Base-by-base conservation (phyloP, 2,113 vertebrate species). In the Psittacula cyanocephala region DNA sequence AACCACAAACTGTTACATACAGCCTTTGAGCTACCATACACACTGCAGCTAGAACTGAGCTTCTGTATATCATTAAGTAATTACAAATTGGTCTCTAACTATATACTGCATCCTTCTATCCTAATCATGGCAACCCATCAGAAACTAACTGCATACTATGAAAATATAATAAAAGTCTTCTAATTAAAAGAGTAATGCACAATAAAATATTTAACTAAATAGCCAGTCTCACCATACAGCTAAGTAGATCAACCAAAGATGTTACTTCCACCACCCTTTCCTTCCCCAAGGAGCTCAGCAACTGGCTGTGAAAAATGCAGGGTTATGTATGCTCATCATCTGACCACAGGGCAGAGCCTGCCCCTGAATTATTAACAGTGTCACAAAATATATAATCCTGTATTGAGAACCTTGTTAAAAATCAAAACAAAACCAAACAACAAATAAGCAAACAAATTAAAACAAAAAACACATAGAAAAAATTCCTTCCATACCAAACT, bases 391-490 rank as follows among this genome's bases (percentile, higher is more conserved):
- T 18, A 60, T 3, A n/a, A 76, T 5, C 27, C 7, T 60, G 7
- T n/a, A 27, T 0, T 47, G 7, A 85, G 12, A 63, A 63, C 7
- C 11, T 33, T 9, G 6, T 69, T 20, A 5, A 68, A 46, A 69
- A 59, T 59, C 6, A 17, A 39, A 52, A 27, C 5, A 31, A n/a
- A 35, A 23, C 4, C 13, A 46, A 49, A 4, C 17, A 37, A 11
- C 5, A 47, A 6, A n/a, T 3, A 12, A 59, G n/a, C 3, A 31
- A 44, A 46, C 6, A 27, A 57, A 33, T 13, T 35, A 49, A 13
- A 28, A 29, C 17, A n/a, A 37, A 15, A 23, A 8, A 8, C 17
- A 7, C 0, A 11, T 1, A 13, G 3, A 35, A 35, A 82, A 50
- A 16, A 33, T 39, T 47, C 17, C 16, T 69, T 3, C 11, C 20